These are phyloP conservation scores for Drosophila parabipectinata DNA, from an alignment of 1,140 invertebrate species.

Conservation along the genomic window DNA sequence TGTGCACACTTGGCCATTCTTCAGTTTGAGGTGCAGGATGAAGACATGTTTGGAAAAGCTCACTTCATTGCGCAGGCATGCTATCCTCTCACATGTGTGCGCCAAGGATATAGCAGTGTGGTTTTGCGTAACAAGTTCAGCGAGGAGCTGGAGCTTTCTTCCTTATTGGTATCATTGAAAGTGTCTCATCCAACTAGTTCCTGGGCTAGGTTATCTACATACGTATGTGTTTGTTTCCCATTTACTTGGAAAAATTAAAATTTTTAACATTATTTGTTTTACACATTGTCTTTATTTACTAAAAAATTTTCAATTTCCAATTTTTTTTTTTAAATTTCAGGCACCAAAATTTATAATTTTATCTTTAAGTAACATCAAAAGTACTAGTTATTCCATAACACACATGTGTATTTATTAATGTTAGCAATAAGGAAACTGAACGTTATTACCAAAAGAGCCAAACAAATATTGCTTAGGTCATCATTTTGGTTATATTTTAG, in stretches of 20 bases:
- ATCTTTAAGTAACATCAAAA: too few relatives aligned
- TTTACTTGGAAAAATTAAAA: neutral
- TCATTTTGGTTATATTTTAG: too few relatives aligned
- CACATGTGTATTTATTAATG: too few relatives aligned
- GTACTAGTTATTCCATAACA: too few relatives aligned
- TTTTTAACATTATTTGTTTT: constrained; percentile 4
- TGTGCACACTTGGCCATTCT: constrained; percentile 91
- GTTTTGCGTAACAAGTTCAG: constrained; percentile 95
- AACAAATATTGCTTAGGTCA: too few relatives aligned
- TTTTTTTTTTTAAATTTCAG: neutral
- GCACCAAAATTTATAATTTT: too few relatives aligned
- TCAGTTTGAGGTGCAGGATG: constrained; percentile 97
- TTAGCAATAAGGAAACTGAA: too few relatives aligned
- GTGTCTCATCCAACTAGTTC: constrained; percentile 27
- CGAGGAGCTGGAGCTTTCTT: constrained; percentile 96
- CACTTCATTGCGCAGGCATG: constrained; percentile 99
- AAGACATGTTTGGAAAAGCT: constrained; percentile 98
- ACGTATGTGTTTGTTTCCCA: neutral
- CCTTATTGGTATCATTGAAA: constrained; percentile 89
- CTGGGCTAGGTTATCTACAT: neutral
- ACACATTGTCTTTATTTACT: neutral
- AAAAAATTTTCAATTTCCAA: neutral
- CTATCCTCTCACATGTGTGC: constrained; percentile 91
- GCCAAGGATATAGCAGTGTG: constrained; percentile 95
- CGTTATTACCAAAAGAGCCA: too few relatives aligned